Conservation (phyloP, 1,140 invertebrate genomes). For the Drosophila micromelanica region DNA sequence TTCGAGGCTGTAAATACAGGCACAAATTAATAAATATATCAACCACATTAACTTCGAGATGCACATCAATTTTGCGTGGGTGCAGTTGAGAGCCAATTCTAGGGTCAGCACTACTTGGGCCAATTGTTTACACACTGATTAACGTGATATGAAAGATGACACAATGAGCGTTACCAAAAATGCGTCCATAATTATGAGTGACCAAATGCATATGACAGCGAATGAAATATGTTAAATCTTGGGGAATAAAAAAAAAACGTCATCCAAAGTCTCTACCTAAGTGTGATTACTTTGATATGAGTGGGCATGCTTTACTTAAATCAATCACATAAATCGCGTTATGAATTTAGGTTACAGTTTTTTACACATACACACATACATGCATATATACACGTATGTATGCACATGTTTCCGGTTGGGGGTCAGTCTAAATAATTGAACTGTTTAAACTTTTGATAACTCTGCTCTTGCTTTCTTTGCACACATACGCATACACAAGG, state of each 20-base stretch:
- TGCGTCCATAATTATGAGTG: slow-evolving; percentile 34
- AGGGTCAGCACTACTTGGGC: slow-evolving; percentile 62
- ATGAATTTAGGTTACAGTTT: slow-evolving; percentile 2
- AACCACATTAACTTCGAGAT: slow-evolving; percentile 14
- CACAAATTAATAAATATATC: slow-evolving; percentile 10
- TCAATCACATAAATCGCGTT: too few relatives aligned
- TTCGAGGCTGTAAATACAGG: slow-evolving; percentile 68
- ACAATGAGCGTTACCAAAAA: slow-evolving; percentile 67
- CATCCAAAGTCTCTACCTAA: neutral
- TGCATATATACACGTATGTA: neutral
- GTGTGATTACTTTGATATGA: neutral
- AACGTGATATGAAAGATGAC: slow-evolving; percentile 48
- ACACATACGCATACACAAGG: slow-evolving; percentile 15
- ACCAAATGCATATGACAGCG: slow-evolving; percentile 40
- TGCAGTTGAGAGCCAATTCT: slow-evolving; percentile 55
- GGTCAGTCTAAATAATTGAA: slow-evolving; percentile 20
- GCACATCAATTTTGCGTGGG: slow-evolving; percentile 71
- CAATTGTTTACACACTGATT: slow-evolving; percentile 45
- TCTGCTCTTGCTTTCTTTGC: slow-evolving; percentile 48
- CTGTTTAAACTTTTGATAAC: slow-evolving; percentile 56
- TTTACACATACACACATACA: neutral
- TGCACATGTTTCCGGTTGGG: neutral
- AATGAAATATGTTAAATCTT: neutral
- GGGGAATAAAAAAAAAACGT: neutral
- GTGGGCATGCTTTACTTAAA: slow-evolving; percentile 19